phyloP scores from a whole-genome alignment of 2,113 vertebrate genomes.

The Ancistrus triradiatus region DNA sequence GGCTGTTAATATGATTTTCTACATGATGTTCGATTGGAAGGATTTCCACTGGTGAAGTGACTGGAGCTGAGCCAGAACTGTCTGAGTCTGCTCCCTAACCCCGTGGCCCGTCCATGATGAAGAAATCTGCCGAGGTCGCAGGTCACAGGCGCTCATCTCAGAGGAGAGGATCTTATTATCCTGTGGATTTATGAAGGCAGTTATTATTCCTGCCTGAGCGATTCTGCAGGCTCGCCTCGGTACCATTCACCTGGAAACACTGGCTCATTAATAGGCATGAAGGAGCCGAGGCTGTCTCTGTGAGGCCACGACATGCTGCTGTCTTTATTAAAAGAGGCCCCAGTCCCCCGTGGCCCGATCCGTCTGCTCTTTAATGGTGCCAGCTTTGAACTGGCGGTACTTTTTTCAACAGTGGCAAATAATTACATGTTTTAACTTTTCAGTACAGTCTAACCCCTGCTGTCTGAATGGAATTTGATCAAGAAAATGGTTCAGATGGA shows the following conservation, averaged over 20 bases:
- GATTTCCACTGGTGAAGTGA: too few relatives aligned
- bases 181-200: conserved; percentile 36
- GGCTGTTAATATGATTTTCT: too few relatives aligned
- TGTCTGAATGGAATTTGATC: too few relatives aligned
- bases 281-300: not conserved
- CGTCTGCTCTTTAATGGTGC: not conserved
- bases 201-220: conserved; percentile 27
- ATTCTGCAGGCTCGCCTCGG: conserved; percentile 16
- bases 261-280: conserved; percentile 39
- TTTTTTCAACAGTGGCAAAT: too few relatives aligned
- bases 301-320: conserved; percentile 1
- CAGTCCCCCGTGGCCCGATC: not conserved
- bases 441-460: too few relatives aligned
- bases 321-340: conserved; percentile 26
- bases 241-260: conserved; percentile 10
- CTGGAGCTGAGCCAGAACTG: not conserved
- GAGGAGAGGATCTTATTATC: conserved; percentile 35
- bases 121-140: conserved; percentile 12
- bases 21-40: too few relatives aligned
- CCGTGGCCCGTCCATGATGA: not conserved
- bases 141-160: conserved; percentile 14
- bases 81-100: not conserved
- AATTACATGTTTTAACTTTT: too few relatives aligned
- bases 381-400: too few relatives aligned
- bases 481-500: too few relatives aligned